Evolutionary conservation across 2,888 invertebrate species (phyloP), one percentile per base, ranked within the genome.

Genomic region (Mesoligia furuncula): DNA sequence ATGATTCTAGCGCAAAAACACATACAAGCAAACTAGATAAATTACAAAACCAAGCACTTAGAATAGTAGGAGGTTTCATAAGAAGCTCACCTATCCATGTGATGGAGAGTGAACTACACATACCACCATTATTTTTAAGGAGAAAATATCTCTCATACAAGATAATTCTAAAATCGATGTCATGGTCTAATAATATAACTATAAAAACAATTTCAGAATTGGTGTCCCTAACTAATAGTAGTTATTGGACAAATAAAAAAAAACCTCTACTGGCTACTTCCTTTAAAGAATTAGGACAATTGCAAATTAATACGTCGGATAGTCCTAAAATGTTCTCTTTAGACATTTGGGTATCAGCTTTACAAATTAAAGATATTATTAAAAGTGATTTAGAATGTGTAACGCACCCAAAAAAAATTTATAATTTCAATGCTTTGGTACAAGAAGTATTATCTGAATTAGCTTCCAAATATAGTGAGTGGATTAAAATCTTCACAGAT

Each of bases 11-110:
- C 31, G 70, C 31, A 45, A 75, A 75, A 39, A 57, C 51, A 31
- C 64, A 75, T 70, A n/a, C 27, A 27, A n/a, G 15, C n/a, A 70
- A 75, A 64, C 27, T 75, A 11, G 75, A 75, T 24, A 75, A 70
- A 64, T 24, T 70, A 42, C 75, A 75, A 39, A 75, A 75, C 15
- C 69, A 70, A 64, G 75, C 51, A 51, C 51, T 51, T 24, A 51
- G 20, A 51, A 24, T 75, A 31, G 17, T 54, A 27, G 70, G 75
- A n/a, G 75, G 75, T 27, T 75, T 70, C 27, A 70, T 75, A 42
- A 45, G 5, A 64, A 75, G 64, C 24, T 17, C 74, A 4, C 75
- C 75, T 4, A 70, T 75, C 15, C 75, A 75, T 6, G 75, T 75
- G 11, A 75, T 75, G 70, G 70, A 75, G 24, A 64, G 69, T 64